phyloP scores from a whole-genome alignment of 2,113 vertebrate genomes.

The Bufo bufo region DNA sequence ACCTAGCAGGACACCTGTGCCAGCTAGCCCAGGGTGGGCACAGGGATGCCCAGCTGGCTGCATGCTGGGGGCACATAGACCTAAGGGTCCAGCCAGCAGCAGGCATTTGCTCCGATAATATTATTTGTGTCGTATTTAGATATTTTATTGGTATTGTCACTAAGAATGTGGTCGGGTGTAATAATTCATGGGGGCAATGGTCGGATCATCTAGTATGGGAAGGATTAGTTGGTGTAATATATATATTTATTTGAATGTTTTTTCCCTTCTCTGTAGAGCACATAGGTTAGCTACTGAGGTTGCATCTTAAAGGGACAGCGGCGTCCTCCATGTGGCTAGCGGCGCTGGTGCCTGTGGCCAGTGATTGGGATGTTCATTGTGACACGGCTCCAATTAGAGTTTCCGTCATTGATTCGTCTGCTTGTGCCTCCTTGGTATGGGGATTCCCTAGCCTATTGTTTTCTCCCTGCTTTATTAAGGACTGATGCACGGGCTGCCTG shows the following conservation, averaged over 20 bases:
- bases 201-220: too few species aligned
- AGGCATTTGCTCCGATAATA: too few species aligned
- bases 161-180: too few species aligned
- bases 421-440: conserved; percentile 1
- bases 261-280: too few species aligned
- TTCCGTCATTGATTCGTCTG: conserved; percentile 40
- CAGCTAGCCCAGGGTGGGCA: not conserved
- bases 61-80: not conserved
- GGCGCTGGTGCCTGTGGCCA: not conserved
- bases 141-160: too few species aligned
- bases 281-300: not conserved
- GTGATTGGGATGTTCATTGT: not conserved
- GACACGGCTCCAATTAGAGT: conserved; percentile 8
- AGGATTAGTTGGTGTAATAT: too few species aligned
- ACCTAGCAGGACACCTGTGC: not conserved
- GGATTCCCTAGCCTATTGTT: conserved; percentile 44
- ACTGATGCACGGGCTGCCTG: not conserved
- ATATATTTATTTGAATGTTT: too few species aligned
- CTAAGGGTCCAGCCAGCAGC: too few species aligned
- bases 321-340: not conserved
- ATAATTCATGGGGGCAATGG: too few species aligned
- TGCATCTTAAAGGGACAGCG: not conserved
- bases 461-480: conserved; percentile 38
- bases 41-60: not conserved
- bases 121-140: too few species aligned